Percentiles rank a stretch among this genome's conserved stretches.
phyloP scores from a whole-genome alignment of 1,140 invertebrate genomes.

The Schlechtendalia chinensis region DNA sequence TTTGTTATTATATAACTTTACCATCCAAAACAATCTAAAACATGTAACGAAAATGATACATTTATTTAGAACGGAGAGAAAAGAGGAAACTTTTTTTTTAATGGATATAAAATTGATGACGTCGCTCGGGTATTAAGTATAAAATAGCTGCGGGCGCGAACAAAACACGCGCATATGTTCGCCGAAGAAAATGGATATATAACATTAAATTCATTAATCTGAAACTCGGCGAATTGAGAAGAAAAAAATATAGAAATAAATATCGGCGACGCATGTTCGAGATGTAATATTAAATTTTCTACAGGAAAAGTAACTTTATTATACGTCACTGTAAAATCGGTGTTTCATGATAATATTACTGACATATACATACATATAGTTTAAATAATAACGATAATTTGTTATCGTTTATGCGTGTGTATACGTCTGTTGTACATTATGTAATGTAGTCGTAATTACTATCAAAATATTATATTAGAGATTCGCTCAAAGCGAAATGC shows the following conservation, averaged over 20 bases:
- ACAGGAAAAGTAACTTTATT: neutral
- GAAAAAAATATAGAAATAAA: conserved; percentile 1
- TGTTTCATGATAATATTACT: neutral
- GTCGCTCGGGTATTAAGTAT: conserved; percentile 2
- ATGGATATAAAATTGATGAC: conserved; percentile 21
- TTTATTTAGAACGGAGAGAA: neutral
- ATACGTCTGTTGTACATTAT: too few species aligned
- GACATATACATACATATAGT: neutral
- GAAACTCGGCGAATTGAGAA: neutral
- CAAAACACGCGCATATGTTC: neutral
- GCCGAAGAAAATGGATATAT: neutral
- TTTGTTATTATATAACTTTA: too few species aligned
- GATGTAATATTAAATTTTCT: neutral
- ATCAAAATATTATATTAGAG: too few species aligned
- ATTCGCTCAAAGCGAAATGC: too few species aligned
- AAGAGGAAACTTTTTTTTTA: conserved; percentile 21
- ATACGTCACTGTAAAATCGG: neutral
- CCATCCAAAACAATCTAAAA: too few species aligned
- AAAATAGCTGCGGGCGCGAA: neutral
- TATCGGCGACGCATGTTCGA: neutral
- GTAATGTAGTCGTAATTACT: too few species aligned
- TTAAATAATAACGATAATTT: neutral
- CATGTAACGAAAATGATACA: neutral
- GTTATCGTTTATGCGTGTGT: too few species aligned
- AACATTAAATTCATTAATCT: conserved; percentile 21